These are phyloP conservation scores for Halcyon malimbica DNA, from an alignment of 2,113 vertebrate genomes.

Conservation along the genomic window DNA sequence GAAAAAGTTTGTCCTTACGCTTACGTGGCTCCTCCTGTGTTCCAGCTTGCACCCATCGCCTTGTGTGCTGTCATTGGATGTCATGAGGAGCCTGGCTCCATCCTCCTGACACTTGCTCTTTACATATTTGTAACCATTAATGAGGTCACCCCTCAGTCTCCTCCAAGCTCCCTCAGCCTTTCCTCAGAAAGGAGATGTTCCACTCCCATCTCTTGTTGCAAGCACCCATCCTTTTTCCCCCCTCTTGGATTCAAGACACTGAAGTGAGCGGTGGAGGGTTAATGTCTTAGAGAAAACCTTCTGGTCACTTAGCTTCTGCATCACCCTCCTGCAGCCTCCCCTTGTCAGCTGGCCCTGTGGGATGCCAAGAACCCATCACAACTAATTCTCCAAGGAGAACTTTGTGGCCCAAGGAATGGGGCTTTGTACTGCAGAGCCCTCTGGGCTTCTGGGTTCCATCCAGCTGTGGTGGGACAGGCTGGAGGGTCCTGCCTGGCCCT, in stretches of 20 bases:
- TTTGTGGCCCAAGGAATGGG: accelerated
- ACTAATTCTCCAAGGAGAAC: background rate
- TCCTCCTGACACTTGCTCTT: too few relatives aligned
- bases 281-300: background rate
- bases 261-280: background rate
- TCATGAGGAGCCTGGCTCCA: too few relatives aligned
- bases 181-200: too few relatives aligned
- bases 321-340: background rate
- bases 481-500: background rate
- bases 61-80: too few relatives aligned
- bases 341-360: background rate
- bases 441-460: background rate
- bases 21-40: too few relatives aligned
- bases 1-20: too few relatives aligned
- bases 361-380: background rate
- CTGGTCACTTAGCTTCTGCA: background rate
- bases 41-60: too few relatives aligned
- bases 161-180: too few relatives aligned
- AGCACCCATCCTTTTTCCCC: background rate
- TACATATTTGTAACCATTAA: too few relatives aligned
- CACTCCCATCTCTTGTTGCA: background rate
- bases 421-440: background rate
- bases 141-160: too few relatives aligned
- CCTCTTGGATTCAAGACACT: background rate
- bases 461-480: background rate